A percentile compares a stretch with the other conserved stretches of the same genome.
Evolutionary conservation across 2,888 invertebrate genomes (phyloP).

Genomic region (Tipula lateralis): DNA sequence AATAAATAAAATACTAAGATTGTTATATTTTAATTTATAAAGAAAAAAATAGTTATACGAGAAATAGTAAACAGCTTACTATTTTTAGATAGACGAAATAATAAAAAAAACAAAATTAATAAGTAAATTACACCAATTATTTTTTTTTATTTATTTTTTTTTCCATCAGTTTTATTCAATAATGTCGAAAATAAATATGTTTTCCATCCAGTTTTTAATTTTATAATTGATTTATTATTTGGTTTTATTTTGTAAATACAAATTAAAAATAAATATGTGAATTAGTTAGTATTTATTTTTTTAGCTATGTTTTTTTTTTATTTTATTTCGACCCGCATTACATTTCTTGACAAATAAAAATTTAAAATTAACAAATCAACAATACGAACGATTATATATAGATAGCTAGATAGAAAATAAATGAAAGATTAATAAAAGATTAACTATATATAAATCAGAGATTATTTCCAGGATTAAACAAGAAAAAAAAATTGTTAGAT

Average conservation of each 20-base stretch:
- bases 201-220: background rate
- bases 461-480: background rate
- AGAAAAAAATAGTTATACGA: constrained; percentile 24
- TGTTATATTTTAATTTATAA: constrained; percentile 13
- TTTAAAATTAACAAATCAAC: background rate
- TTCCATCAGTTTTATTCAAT: background rate
- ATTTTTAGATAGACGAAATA: constrained; percentile 27
- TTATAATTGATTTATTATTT: background rate
- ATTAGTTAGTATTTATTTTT: background rate
- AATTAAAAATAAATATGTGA: background rate
- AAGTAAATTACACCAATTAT: constrained; percentile 16
- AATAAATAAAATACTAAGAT: constrained; percentile 24
- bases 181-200: background rate
- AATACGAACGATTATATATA: background rate
- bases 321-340: background rate
- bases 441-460: background rate
- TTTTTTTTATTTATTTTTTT: background rate
- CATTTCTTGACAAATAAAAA: background rate
- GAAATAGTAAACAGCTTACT: constrained; percentile 20
- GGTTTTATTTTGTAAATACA: constrained; percentile 8
- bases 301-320: background rate
- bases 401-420: constrained; percentile 28
- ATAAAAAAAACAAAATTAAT: constrained; percentile 12
- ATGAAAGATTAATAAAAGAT: background rate
- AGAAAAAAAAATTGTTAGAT: background rate